These are phyloP conservation scores for Plectrocnemia conspersa DNA, from an alignment of 1,140 invertebrate genomes.

Conservation along the genomic window DNA sequence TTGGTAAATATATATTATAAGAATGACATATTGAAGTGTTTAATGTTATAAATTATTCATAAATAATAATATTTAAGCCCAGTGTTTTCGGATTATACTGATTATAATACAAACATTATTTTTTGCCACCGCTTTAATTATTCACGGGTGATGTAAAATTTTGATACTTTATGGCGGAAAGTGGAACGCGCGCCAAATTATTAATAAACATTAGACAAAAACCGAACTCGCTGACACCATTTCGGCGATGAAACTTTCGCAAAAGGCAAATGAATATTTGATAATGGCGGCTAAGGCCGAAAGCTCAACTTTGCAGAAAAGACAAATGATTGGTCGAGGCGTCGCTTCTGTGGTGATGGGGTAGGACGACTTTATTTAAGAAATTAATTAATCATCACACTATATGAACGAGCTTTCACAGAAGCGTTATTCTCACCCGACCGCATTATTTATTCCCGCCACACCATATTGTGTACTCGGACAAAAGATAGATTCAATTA, in stretches of 20 bases:
- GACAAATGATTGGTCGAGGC: slow-evolving; percentile 13
- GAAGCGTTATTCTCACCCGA: slow-evolving; percentile 2
- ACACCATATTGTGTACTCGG: slow-evolving; percentile 16
- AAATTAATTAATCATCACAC: slow-evolving; percentile 23
- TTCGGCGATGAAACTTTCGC: background rate
- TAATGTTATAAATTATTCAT: too few species aligned
- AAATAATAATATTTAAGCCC: too few species aligned
- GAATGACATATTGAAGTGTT: too few species aligned
- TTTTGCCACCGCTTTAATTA: too few species aligned
- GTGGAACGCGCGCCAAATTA: background rate
- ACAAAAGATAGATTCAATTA: too few species aligned
- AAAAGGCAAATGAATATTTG: slow-evolving; percentile 16
- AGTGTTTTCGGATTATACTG: too few species aligned
- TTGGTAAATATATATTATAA: too few species aligned
- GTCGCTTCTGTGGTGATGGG: background rate
- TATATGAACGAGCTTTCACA: slow-evolving; percentile 3
- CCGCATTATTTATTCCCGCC: slow-evolving; percentile 12
- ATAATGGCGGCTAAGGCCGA: slow-evolving; percentile 14
- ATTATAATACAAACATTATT: too few species aligned
- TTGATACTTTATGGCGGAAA: too few species aligned
- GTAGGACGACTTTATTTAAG: slow-evolving; percentile 15
- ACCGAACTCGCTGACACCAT: slow-evolving; percentile 6
- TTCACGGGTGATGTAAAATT: too few species aligned
- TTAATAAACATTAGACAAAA: slow-evolving; percentile 3
- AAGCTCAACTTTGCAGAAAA: slow-evolving; percentile 18